Conservation (phyloP, 2,888 invertebrate species). For the Eilema sororculum region DNA sequence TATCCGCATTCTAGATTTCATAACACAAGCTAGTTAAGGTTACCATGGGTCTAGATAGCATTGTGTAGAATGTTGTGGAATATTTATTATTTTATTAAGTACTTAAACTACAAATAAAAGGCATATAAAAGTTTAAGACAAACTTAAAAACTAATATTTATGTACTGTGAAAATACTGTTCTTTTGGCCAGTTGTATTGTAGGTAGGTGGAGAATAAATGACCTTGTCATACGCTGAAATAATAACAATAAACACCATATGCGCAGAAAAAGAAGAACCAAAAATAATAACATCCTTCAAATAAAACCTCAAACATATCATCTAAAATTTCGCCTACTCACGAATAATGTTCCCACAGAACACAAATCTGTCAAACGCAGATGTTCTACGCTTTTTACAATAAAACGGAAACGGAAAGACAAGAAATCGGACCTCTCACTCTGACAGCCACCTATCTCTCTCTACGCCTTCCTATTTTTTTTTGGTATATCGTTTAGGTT, state of each 20-base stretch:
- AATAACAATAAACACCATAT: constrained; percentile 8
- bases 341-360: constrained; percentile 67
- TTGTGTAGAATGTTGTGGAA: no score
- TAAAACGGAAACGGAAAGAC: constrained; percentile 85
- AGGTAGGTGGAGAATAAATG: neutral
- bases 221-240: neutral
- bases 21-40: no score
- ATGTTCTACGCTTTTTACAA: constrained; percentile 79
- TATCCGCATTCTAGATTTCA: no score
- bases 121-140: no score
- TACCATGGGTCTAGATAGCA: no score
- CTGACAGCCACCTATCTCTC: constrained; percentile 59
- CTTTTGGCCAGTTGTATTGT: no score
- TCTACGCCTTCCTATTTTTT: constrained; percentile 69
- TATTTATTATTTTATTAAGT: no score
- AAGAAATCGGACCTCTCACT: constrained; percentile 62
- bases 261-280: constrained; percentile 14
- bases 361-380: constrained; percentile 73
- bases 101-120: no score
- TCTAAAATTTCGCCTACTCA: constrained; percentile 51
- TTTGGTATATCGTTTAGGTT: constrained; percentile 70
- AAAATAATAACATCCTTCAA: constrained; percentile 32
- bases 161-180: no score
- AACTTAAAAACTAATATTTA: no score
- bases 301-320: constrained; percentile 41